Conservation (phyloP, 2,113 vertebrate species). For the Platichthys flesus region DNA sequence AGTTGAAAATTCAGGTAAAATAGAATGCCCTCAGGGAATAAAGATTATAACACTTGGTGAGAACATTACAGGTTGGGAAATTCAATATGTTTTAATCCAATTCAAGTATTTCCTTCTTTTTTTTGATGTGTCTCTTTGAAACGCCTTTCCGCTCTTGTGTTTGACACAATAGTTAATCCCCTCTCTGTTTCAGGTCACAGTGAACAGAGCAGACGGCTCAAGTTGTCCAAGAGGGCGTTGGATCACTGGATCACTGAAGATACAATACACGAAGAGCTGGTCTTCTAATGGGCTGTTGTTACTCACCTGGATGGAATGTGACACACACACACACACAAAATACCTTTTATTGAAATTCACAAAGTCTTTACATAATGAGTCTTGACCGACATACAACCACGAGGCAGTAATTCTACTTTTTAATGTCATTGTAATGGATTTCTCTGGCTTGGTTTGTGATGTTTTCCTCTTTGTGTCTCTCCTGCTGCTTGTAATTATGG, state of each 20-base stretch:
- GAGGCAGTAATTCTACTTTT: too few relatives aligned
- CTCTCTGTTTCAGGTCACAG: conserved; percentile 37
- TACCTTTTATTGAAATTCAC: not conserved
- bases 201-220: conserved; percentile 39
- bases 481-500: conserved; percentile 2
- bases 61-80: too few relatives aligned
- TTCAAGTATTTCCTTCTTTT: not conserved
- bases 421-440: too few relatives aligned
- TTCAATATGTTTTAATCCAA: too few relatives aligned
- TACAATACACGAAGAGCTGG: conserved; percentile 53
- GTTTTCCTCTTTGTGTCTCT: not conserved
- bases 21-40: too few relatives aligned
- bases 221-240: conserved; percentile 46
- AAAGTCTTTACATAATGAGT: not conserved
- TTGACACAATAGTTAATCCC: conserved; percentile 20
- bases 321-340: conserved; percentile 9
- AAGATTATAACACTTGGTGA: too few relatives aligned
- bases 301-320: conserved; percentile 72
- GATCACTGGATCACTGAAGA: conserved; percentile 18
- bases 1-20: not conserved
- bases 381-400: too few relatives aligned
- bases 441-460: not conserved
- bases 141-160: conserved; percentile 12
- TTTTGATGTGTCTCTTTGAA: conserved; percentile 5
- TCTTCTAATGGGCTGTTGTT: conserved; percentile 45